Base-by-base conservation (phyloP, 2,888 invertebrate genomes). In the Oxyteleia sp. region DNA sequence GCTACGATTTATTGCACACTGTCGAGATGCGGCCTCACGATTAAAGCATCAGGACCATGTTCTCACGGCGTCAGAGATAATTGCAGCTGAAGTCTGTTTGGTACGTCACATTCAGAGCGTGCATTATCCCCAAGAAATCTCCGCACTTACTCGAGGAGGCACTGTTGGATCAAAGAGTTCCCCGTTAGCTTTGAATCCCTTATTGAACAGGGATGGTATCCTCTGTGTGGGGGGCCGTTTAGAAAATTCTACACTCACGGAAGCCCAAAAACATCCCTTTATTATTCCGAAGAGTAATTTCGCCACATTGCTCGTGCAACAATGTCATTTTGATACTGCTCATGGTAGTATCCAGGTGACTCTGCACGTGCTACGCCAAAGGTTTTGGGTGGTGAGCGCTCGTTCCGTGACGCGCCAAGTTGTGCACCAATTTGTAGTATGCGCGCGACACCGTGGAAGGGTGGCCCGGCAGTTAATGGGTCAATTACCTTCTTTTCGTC, bases 401-500 rank as follows among this genome's bases (percentile, higher is more conserved):
- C 43, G 76, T 41, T 32, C 61, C 8, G 16, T 69, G 4, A 57
- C 20, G 20, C 18, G 29, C 2, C 10, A 51, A 15, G 15, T 7
- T 4, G 47, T 66, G n/a, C 66, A 32, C 18, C 4, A 38, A 11
- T 66, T 32, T n/a, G 38, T 66, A 8, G 35, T 29, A 2, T 72
- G 72, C 16, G 15, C 49, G 5, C 13, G 59, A 29, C 32, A 55
- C 11, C 29, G 16, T 11, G 69, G 71, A 2, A 10, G 35, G 43
- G 16, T 51, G 15, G 29, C 41, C 13, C 13, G 26, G 0, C 87
- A 86, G 51, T 10, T 85, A 2, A 88, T 87, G 88, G 87, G 82
- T 5, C 35, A 88, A 16, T 66, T 89, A 0, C 87, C 88, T 45
- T 26, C 76, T 51, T 92, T 88, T 92, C 61, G 85, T 23, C 43